Conservation (phyloP, 2,888 invertebrate genomes). For the Cheilosia soror region DNA sequence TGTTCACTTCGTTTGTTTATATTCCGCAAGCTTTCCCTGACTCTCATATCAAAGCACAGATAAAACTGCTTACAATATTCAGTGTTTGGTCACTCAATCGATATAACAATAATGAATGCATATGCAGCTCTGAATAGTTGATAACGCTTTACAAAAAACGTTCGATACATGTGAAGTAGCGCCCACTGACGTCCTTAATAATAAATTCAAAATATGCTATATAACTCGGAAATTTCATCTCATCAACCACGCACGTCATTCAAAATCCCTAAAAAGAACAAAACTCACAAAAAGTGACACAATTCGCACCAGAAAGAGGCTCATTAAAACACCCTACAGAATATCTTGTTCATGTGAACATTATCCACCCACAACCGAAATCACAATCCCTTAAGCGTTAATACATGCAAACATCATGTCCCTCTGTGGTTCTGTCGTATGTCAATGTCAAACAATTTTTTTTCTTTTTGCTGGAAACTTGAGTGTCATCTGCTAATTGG, state of each 20-base stretch:
- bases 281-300: not conserved
- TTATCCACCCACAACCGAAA: constrained; percentile 19
- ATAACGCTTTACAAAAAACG: not conserved
- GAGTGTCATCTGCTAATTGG: constrained; percentile 40
- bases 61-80: not conserved
- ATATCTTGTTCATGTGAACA: constrained; percentile 32
- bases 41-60: too few species aligned
- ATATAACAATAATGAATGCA: not conserved
- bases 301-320: constrained; percentile 8
- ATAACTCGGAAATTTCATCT: constrained; percentile 5
- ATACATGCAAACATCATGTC: constrained; percentile 15
- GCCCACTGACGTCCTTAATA: too few species aligned
- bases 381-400: constrained; percentile 2
- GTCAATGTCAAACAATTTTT: constrained; percentile 2
- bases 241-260: not conserved
- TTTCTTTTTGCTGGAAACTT: constrained; percentile 11
- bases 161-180: too few species aligned
- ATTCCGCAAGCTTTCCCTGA: not conserved
- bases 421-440: constrained; percentile 9
- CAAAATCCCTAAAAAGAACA: not conserved
- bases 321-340: constrained; percentile 16
- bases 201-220: not conserved
- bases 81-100: not conserved
- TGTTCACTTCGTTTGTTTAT: not conserved
- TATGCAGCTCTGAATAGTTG: too few species aligned